These are phyloP conservation scores for Glyphotaelius pellucidus DNA, from an alignment of 2,888 invertebrate genomes.

Conservation along the genomic window DNA sequence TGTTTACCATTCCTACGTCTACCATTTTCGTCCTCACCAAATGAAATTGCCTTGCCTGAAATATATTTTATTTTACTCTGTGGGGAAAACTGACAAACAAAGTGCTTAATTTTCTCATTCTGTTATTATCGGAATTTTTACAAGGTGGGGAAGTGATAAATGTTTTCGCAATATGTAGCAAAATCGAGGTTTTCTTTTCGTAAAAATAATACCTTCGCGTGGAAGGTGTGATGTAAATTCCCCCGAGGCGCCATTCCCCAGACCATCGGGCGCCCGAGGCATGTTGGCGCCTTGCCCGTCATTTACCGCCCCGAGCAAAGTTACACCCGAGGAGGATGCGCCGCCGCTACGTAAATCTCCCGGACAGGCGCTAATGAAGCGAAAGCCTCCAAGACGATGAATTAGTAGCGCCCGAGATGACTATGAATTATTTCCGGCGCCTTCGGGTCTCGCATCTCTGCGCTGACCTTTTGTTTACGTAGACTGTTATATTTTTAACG, in stretches of 20 bases:
- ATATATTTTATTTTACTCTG: not conserved
- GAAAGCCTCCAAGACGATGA: constrained; percentile 43
- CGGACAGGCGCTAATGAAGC: constrained; percentile 45
- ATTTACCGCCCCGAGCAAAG: constrained; percentile 19
- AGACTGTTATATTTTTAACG: not conserved
- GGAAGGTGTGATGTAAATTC: not conserved
- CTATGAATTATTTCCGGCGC: constrained; percentile 19
- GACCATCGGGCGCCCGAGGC: too few relatives aligned
- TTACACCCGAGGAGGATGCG: constrained; percentile 4
- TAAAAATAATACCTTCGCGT: constrained; percentile 22
- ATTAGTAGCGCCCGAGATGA: constrained; percentile 48
- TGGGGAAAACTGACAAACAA: not conserved
- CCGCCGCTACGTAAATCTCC: constrained; percentile 20
- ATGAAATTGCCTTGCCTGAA: not conserved
- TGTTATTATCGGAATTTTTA: not conserved
- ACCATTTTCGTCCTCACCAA: not conserved
- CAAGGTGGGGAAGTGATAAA: not conserved
- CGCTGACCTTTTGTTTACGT: not conserved
- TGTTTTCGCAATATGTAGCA: not conserved
- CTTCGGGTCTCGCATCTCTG: not conserved
- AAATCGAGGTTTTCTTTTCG: not conserved
- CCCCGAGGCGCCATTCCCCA: not conserved
- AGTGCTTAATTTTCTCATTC: not conserved
- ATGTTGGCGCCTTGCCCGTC: not conserved
- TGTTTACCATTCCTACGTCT: not conserved